Base-by-base conservation (phyloP, 2,888 invertebrate genomes). In the Euclidia mi region DNA sequence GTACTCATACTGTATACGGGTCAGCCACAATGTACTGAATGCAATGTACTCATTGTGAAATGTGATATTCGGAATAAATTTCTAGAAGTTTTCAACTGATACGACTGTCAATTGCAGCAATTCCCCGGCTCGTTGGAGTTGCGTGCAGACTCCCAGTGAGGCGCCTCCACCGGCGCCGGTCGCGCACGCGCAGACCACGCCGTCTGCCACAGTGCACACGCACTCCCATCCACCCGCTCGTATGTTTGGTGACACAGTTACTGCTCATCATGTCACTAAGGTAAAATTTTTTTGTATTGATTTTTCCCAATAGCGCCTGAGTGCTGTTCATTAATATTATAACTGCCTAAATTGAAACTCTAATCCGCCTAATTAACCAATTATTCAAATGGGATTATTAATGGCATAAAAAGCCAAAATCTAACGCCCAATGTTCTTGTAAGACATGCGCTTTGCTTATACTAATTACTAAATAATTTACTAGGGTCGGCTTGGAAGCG, bases 191-290 rank as follows among this genome's bases (percentile, higher is more conserved):
- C 91, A 91, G 63, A 73, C 84, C 31, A 84, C 78, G 20, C 84
- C 91, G 56, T 74, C 86, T 65, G 78, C 85, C 65, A 75, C 89
- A 72, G 89, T 91, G 62, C 89, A 92, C 79, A 71, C 89, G 56
- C 92, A 95, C 83, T 87, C 92, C 32, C 94, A 94, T 59, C 95
- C 96, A 42, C 95, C 96, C 12, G 92, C 96, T 2, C 95, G 97
- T 81, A 97, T 97, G 96, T 97, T 97, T 75, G 97, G 97, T 25
- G 97, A 97, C 77, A 97, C 96, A 1, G 92, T 94, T 56, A 94
- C 94, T 45, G 92, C 94, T 50, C 93, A 93, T 76, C 94, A 92
- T 64, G 89, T 94, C 14, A 86, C 85, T 50, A 94, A 94, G 89
- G 94, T 93, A 72, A 45, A n/a, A 2, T 20, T 35, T 11, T 4